Conservation (phyloP, 2,113 vertebrate species). For the Lagopus leucura region DNA sequence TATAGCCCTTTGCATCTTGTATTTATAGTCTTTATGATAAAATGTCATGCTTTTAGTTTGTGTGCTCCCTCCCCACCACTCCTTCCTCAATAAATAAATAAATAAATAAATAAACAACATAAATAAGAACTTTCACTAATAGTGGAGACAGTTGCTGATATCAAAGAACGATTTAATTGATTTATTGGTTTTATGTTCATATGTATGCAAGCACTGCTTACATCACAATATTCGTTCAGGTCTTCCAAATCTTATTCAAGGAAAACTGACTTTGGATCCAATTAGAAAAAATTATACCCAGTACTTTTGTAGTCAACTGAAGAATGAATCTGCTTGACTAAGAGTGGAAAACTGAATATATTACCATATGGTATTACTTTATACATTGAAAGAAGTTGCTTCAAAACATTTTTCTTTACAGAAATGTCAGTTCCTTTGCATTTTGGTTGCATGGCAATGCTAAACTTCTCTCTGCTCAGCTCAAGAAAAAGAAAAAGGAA, state of each 20-base stretch:
- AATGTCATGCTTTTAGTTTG: not conserved
- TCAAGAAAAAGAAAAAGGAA: not conserved
- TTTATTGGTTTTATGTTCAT: not conserved
- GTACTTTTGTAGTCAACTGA: not conserved
- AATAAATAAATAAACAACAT: not conserved
- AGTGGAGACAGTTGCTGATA: not conserved
- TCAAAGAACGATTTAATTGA: not conserved
- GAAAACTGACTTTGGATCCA: not conserved
- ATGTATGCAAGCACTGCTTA: not conserved
- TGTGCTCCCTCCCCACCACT: not conserved
- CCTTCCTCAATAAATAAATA: too few species aligned
- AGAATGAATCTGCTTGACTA: constrained; percentile 15
- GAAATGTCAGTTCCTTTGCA: not conserved
- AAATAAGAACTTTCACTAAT: not conserved
- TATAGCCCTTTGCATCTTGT: not conserved
- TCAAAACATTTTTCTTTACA: constrained; percentile 6
- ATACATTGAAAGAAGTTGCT: constrained; percentile 6
- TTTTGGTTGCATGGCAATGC: not conserved
- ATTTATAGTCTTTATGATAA: not conserved
- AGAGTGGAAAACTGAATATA: constrained; percentile 11
- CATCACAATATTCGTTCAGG: not conserved
- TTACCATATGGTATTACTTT: not conserved
- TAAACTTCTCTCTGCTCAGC: not conserved
- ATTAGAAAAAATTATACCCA: not conserved
- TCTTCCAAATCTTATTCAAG: not conserved